Conservation (phyloP, 2,888 invertebrate species). For the Drosophila setosimentum region DNA sequence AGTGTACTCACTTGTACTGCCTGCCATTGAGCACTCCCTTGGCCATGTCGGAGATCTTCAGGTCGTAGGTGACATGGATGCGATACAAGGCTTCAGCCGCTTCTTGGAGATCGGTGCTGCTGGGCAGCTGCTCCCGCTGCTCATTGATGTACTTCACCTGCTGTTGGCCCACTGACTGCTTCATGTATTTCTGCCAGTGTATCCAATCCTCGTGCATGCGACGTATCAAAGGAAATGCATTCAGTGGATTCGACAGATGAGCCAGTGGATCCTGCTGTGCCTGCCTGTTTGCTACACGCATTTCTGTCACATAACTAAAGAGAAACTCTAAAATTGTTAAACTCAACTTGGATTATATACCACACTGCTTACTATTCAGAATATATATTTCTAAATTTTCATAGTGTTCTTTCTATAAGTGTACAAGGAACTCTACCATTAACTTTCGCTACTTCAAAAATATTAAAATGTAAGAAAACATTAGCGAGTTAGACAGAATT, state of each 20-base stretch:
- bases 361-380: neutral
- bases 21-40: conserved; percentile 93
- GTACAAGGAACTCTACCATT: too few relatives aligned
- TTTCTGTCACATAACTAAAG: conserved; percentile 58
- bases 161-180: conserved; percentile 57
- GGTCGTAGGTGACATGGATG: conserved; percentile 95
- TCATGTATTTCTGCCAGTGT: conserved; percentile 74
- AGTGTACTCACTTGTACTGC: conserved; percentile 88
- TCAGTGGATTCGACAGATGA: conserved; percentile 80
- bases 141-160: conserved; percentile 52
- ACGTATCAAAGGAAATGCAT: conserved; percentile 75
- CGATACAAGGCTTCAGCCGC: conserved; percentile 96
- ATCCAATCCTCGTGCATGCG: conserved; percentile 81
- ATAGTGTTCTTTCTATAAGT: too few relatives aligned
- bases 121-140: conserved; percentile 86
- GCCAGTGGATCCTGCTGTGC: conserved; percentile 54
- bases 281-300: conserved; percentile 64
- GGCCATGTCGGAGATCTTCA: conserved; percentile 92
- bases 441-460: too few relatives aligned
- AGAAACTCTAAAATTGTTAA: neutral
- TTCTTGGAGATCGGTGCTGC: conserved; percentile 95
- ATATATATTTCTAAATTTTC: neutral
- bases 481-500: too few relatives aligned
- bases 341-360: neutral
- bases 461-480: too few relatives aligned